Evolutionary conservation across 2,113 vertebrate species (phyloP), one percentile per base, ranked within the genome.

Genomic region (Talpa occidentalis): DNA sequence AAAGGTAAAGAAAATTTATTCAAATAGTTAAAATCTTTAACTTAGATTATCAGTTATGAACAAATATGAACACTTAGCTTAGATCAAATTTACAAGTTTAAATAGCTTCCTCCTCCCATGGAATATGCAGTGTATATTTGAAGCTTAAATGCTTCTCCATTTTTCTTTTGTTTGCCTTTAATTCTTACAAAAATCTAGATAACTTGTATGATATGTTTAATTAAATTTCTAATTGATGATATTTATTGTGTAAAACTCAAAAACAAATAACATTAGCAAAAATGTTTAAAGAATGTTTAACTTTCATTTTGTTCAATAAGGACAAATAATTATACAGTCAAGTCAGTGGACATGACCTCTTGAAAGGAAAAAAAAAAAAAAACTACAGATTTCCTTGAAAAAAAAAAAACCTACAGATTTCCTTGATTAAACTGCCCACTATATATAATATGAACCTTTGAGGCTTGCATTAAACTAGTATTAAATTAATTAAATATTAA

Each of bases 281-380:
- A 60, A 90, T 44, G 12, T 4, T 66, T 59, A 42, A 66, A 88
- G 16, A 74, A 35, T 77, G 10, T 17, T 90, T 16, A 78, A 59
- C 72, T 94, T 94, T 82, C 52, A 69, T 9, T 70, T 54, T 26
- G 32, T 92, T 87, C 8, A 5, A 92, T 79, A 14, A 86, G 47
- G 28, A 64, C 0, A 56, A n/a, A 90, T 86, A 1, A 35, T 78
- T 40, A 70, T 10, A 5, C 66, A 62, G 26, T 59, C 12, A 72
- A 83, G 37, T 85, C 15, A 85, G 4, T 91, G 16, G 3, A 42
- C 14, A 67, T 30, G 26, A 74, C 10, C 42, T 49, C 11, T 83
- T 70, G 12, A 64, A 66, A 67, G 6, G 60, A 6, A 67, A 6
- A 1, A 32, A 74, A 60, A 28, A 54, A 54, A 17, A 21, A 21